Percentiles rank a stretch among this genome's conserved stretches.
Conservation (phyloP, 1,140 invertebrate species). For the Hetaerina americana region DNA sequence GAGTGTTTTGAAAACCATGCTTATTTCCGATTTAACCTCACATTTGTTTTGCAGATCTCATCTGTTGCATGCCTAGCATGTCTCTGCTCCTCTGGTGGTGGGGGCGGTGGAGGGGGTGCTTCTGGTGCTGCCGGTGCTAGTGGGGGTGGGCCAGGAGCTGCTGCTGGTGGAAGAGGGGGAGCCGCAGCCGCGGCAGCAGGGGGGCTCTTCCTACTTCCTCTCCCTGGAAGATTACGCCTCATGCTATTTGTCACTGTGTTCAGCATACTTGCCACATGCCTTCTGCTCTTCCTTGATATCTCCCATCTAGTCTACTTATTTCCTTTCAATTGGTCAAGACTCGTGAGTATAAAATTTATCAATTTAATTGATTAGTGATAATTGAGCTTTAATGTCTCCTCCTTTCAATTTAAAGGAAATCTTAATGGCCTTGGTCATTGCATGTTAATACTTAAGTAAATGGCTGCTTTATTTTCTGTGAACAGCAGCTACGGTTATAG, state of each 20-base stretch:
- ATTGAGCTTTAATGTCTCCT: no score
- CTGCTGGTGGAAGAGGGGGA: slow-evolving; percentile 42
- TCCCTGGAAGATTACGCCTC: slow-evolving; percentile 44
- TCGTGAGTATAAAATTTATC: slow-evolving; percentile 42
- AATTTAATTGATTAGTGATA: no score
- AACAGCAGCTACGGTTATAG: no score
- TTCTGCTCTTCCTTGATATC: slow-evolving; percentile 72
- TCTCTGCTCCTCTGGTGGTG: slow-evolving; percentile 50
- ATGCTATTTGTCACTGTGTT: slow-evolving; percentile 70
- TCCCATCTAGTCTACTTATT: slow-evolving; percentile 66
- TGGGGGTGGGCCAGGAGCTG: slow-evolving; percentile 62
- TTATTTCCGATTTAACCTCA: no score
- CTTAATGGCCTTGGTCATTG: no score
- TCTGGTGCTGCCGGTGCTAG: slow-evolving; percentile 28
- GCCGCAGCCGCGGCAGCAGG: slow-evolving; percentile 23
- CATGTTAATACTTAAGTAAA: no score
- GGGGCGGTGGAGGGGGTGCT: background rate
- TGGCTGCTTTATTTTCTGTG: no score
- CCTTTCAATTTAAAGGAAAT: no score
- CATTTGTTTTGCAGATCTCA: slow-evolving; percentile 55
- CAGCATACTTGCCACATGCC: slow-evolving; percentile 62
- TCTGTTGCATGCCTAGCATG: slow-evolving; percentile 59
- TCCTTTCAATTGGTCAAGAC: slow-evolving; percentile 67
- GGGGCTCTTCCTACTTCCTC: slow-evolving; percentile 28
- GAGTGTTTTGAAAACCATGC: no score